phyloP scores from a whole-genome alignment of 1,140 invertebrate genomes.

The Drosophila willistoni region DNA sequence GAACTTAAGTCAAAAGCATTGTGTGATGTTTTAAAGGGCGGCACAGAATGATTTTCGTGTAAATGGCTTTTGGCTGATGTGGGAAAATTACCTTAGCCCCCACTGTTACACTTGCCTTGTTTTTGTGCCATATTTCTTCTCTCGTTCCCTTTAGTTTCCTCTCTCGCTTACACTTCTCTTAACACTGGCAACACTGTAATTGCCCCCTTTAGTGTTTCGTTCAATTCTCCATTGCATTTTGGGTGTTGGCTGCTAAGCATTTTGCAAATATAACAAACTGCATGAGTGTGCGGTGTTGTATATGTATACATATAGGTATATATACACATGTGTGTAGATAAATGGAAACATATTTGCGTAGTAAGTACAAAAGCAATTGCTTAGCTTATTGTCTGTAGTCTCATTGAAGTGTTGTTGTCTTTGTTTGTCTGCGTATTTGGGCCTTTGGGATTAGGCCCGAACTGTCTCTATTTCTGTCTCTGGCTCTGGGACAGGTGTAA shows the following conservation, averaged over 20 bases:
- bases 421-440: constrained; percentile 36
- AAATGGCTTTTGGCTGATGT: constrained; percentile 55
- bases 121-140: constrained; percentile 23
- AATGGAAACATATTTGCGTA: constrained; percentile 21
- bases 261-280: constrained; percentile 76
- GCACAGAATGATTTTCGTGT: constrained; percentile 67
- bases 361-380: constrained; percentile 53
- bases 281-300: constrained; percentile 21
- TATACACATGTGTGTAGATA: constrained; percentile 30
- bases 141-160: background rate
- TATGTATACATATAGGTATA: constrained; percentile 3
- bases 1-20: constrained; percentile 35
- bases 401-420: constrained; percentile 24
- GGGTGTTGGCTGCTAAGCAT: constrained; percentile 53
- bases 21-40: constrained; percentile 11
- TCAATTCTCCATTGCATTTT: constrained; percentile 30
- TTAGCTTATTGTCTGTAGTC: constrained; percentile 58
- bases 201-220: constrained; percentile 39
- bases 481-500: constrained; percentile 49
- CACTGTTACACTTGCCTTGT: background rate
- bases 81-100: constrained; percentile 16
- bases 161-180: background rate
- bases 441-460: constrained; percentile 45
- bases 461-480: background rate
- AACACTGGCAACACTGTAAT: constrained; percentile 40